phyloP scores from a whole-genome alignment of 2,113 vertebrate species.

The Microcebus griseorufus region DNA sequence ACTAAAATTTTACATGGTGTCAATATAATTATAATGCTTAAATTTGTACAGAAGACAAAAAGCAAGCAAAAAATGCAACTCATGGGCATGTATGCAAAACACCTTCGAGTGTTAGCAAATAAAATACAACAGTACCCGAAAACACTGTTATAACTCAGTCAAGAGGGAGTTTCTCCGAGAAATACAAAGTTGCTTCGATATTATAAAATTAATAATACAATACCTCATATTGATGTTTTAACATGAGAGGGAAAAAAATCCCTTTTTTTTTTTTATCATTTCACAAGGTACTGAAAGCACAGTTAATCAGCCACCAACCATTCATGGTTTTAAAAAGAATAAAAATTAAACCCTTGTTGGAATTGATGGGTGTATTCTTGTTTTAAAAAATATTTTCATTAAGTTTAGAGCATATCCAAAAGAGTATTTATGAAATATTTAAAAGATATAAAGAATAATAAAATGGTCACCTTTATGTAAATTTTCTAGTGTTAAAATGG shows the following conservation, averaged over 20 bases:
- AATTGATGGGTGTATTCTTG: neutral
- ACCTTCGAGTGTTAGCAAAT: neutral
- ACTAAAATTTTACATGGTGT: neutral
- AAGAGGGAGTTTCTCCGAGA: neutral
- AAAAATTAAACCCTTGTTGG: neutral
- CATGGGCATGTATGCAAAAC: neutral
- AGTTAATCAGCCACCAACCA: neutral
- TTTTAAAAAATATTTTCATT: slow-evolving; percentile 27
- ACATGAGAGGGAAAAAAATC: neutral
- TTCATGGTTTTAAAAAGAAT: neutral
- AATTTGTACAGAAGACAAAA: neutral
- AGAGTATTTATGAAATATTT: neutral
- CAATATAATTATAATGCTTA: neutral
- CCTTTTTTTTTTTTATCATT: neutral
- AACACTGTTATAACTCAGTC: rapidly evolving
- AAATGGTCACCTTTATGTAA: neutral
- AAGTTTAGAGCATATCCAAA: neutral
- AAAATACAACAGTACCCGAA: neutral
- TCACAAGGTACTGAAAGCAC: neutral
- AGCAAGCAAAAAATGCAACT: neutral
- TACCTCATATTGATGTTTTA: neutral
- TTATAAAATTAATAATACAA: neutral
- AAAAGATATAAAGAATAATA: neutral
- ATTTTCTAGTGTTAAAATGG: neutral
- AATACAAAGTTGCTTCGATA: neutral